These are phyloP conservation scores for Podarcis cretensis DNA, from an alignment of 2,113 vertebrate genomes.

Conservation along the genomic window DNA sequence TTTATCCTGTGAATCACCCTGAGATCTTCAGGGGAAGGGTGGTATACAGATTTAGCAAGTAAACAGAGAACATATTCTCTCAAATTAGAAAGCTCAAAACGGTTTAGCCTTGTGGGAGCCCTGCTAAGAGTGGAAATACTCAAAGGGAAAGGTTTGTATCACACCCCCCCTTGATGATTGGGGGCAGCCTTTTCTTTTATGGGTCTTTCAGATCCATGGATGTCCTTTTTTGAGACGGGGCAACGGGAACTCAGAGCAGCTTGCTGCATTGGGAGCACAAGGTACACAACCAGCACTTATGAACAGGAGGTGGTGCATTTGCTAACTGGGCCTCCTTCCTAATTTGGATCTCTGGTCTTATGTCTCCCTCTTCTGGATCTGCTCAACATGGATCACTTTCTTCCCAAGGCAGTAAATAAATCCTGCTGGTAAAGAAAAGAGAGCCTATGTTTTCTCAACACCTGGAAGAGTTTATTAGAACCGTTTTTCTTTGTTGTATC, in stretches of 20 bases:
- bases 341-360: not conserved
- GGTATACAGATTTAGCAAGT: too few relatives aligned
- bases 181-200: too few relatives aligned
- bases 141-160: not conserved
- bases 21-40: too few relatives aligned
- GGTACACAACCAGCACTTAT: too few relatives aligned
- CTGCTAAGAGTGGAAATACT: too few relatives aligned
- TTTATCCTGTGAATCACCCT: too few relatives aligned
- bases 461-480: not conserved
- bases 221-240: not conserved
- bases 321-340: too few relatives aligned
- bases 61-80: not conserved
- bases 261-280: too few relatives aligned
- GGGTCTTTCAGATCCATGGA: not conserved
- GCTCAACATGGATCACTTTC: not conserved
- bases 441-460: not conserved
- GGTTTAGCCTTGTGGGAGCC: not conserved
- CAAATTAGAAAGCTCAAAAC: not conserved
- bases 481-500: too few relatives aligned
- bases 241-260: not conserved
- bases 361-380: conserved; percentile 23
- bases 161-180: not conserved
- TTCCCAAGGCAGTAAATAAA: not conserved
- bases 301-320: too few relatives aligned
- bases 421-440: too few relatives aligned